Base-by-base conservation (phyloP, 2,797 vertebrate genomes). In the Hypotaenidia okinawae region DNA sequence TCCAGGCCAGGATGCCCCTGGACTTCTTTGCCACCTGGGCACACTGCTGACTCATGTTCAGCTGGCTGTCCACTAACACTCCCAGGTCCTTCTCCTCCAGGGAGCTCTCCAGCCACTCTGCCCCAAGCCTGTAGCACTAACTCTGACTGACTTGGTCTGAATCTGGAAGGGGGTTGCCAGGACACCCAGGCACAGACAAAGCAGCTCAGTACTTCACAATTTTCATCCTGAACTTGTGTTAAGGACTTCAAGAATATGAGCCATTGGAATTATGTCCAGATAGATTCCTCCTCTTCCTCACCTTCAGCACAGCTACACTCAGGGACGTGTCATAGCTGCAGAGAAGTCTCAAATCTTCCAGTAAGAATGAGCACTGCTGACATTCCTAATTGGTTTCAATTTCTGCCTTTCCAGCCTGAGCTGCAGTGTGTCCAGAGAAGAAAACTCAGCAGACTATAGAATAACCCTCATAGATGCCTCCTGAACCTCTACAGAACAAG, bases 321-420 rank as follows among this genome's bases (percentile, higher is more conserved):
- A 9, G 37, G n/a, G n/a, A 28, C 0, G 0, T 5, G 16, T 32
- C 32, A 6, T 4, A 52, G 58, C 10, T 7, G 16, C 52, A 52
- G 33, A 90, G 27, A 79, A 75, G 32, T 43, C 39, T n/a, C 55
- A 79, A 18, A 58, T 19, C 43, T 35, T 57, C 43, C 63, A 25
- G n/a, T 6, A 24, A 16, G 16, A 49, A 61, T 7, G 5, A 83
- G 25, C 17, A 41, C 24, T 13, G 35, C 62, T 41, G 82, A 77
- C 55, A 82, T 37, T 28, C 28, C 49, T 33, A 51, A 62, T 6
- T 51, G 35, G 61, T 74, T 74, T 68, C 57, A 35, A 57, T 43
- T 78, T 63, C 62, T 19, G 11, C 49, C 67, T 68, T 25, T 27
- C 10, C 47, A 41, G 43, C 25, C 32, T 0, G 0, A 64, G 45